These are phyloP conservation scores for Drosophila incognita DNA, from an alignment of 2,888 invertebrate genomes.

Conservation along the genomic window DNA sequence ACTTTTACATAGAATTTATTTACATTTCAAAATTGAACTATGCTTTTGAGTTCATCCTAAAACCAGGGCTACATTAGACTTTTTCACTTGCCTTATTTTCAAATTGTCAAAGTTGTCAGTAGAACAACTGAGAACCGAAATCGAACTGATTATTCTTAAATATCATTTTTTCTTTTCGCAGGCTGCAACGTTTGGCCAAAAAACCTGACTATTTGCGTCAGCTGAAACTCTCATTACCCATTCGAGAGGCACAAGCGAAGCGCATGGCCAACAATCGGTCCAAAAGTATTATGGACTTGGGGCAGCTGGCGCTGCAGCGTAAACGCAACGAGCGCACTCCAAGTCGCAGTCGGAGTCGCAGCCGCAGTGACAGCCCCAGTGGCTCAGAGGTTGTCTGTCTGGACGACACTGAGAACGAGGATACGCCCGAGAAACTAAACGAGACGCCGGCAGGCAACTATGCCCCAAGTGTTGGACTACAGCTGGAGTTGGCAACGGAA, in stretches of 20 bases:
- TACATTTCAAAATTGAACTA: neutral
- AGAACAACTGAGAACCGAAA: neutral
- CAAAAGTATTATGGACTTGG: neutral
- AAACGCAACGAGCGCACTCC: constrained; percentile 21
- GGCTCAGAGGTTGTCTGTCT: constrained; percentile 63
- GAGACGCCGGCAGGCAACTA: neutral
- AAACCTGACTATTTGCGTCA: constrained; percentile 31
- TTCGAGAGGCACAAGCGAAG: neutral
- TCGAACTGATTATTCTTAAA: neutral
- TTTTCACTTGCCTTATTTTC: neutral
- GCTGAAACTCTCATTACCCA: constrained; percentile 19
- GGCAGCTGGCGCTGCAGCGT: neutral
- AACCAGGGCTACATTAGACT: neutral
- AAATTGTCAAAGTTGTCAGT: neutral
- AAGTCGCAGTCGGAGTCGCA: constrained; percentile 23
- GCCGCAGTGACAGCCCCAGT: constrained; percentile 33
- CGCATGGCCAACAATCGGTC: constrained; percentile 1
- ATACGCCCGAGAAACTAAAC: constrained; percentile 60
- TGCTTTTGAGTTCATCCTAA: neutral
- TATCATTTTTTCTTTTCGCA: neutral
- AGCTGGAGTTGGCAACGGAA: constrained; percentile 20
- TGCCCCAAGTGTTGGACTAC: constrained; percentile 2
- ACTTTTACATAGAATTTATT: neutral
- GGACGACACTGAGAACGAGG: constrained; percentile 72
- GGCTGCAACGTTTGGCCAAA: constrained; percentile 23